Conservation (phyloP, 2,797 vertebrate genomes). For the Trichosurus vulpecula region DNA sequence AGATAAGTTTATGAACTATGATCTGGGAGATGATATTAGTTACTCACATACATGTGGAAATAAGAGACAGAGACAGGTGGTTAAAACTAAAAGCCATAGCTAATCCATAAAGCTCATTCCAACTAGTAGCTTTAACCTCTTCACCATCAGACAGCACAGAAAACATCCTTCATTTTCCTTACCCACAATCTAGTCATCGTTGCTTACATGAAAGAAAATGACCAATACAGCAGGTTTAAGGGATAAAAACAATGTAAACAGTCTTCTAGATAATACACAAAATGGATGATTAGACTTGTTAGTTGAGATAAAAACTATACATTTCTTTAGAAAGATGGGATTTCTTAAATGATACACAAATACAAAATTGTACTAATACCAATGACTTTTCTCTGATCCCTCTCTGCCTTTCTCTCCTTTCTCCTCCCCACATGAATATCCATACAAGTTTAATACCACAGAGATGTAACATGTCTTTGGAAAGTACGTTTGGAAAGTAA, state of each 20-base stretch:
- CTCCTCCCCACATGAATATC: background rate
- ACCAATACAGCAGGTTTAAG: background rate
- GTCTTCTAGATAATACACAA: background rate
- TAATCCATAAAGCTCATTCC: background rate
- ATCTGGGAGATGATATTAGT: background rate
- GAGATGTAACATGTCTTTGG: background rate
- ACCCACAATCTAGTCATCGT: background rate
- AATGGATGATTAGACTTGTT: background rate
- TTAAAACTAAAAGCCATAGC: background rate
- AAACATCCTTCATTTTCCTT: background rate
- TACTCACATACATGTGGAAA: background rate
- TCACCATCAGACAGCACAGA: background rate
- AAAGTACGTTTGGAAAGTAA: background rate
- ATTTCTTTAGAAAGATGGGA: background rate
- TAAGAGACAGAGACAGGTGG: background rate
- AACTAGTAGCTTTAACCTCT: background rate
- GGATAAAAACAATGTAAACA: background rate
- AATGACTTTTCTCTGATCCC: background rate
- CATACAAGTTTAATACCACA: background rate
- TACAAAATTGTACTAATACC: no score
- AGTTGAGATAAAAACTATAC: background rate
- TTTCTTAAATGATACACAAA: constrained; percentile 2
- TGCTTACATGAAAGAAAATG: background rate
- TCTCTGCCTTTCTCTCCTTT: background rate
- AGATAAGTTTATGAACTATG: background rate